Base-by-base conservation (phyloP, 2,797 vertebrate genomes). In the Scyliorhinus canicula region DNA sequence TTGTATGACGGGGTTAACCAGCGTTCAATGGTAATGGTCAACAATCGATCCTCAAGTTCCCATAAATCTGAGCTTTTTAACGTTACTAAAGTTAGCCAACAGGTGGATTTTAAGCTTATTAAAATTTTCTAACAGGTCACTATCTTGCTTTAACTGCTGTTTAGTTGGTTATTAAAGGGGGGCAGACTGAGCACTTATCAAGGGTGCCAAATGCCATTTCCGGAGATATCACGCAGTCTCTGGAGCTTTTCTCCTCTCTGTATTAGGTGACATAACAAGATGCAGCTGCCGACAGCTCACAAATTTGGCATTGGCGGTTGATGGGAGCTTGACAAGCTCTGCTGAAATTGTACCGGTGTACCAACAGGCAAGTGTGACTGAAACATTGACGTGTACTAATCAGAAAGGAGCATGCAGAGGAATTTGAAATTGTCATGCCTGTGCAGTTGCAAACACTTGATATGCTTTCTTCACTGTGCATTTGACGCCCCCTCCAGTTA, bases 281-380 rank as follows among this genome's bases (percentile, higher is more conserved):
- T 65, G 60, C 88, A 91, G 88, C 88, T 91, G 88, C 88, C 63
- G 88, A 91, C 60, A 91, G 88, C 88, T 91, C 88, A 91, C 88
- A 91, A 26, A 63, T 91, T 91, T 91, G 88, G 88, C 88, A 57
- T 91, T n/a, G 28, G 88, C 44, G 88, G 57, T 91, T 91, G 60
- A 57, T 63, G 88, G 60, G 88, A 91, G 60, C 88, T 26, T 21
- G 40, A 91, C 63, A 91, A 65, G 57, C 57, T 91, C 88, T 91
- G 60, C 40, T 91, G 57, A 60, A 60, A 88, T 88, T 88, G 85
- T 35, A 90, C 55, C 40, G 57, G 24, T 57, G 3, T 91, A 91
- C 60, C 88, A 91, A 91, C n/a, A 63, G n/a, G 88, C 57, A 65
- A 91, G 21, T 65, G 11, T 8, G 88, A 91, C n/a, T 44, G 65